These are phyloP conservation scores for Malurus alboscapulatus DNA, from an alignment of 2,113 vertebrate species.

Conservation along the genomic window DNA sequence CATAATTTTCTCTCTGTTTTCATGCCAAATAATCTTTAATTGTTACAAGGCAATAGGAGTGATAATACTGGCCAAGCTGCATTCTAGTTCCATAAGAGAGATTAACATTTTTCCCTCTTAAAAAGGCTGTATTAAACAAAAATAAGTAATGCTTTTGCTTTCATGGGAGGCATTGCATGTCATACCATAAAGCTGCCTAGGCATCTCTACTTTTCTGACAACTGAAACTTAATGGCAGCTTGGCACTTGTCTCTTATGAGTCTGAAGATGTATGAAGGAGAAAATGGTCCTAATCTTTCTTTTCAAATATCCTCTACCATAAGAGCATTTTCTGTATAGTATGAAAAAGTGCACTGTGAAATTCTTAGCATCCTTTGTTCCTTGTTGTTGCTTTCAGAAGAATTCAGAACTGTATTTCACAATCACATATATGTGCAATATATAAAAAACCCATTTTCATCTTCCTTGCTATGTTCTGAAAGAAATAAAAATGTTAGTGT, in stretches of 20 bases:
- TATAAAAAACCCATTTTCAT: not conserved
- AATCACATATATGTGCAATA: too few relatives aligned
- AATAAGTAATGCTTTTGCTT: not conserved
- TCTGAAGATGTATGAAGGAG: not conserved
- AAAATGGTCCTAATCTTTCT: not conserved
- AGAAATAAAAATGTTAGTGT: not conserved
- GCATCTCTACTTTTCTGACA: not conserved
- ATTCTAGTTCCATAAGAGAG: not conserved
- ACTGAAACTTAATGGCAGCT: not conserved
- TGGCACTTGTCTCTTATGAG: not conserved
- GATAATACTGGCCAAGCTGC: not conserved
- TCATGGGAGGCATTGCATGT: not conserved
- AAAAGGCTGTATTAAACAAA: not conserved
- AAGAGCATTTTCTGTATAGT: not conserved
- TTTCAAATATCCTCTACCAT: not conserved
- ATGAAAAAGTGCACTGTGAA: too few relatives aligned
- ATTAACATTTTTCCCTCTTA: not conserved
- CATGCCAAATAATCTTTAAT: not conserved
- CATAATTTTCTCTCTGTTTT: not conserved
- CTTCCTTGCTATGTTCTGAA: not conserved
- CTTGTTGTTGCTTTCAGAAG: too few relatives aligned
- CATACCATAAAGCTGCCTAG: not conserved
- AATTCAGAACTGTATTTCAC: too few relatives aligned
- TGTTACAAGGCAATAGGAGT: not conserved
- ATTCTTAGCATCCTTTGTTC: too few relatives aligned